phyloP scores from a whole-genome alignment of 2,888 invertebrate species.

The Lasioglossum villosulum region DNA sequence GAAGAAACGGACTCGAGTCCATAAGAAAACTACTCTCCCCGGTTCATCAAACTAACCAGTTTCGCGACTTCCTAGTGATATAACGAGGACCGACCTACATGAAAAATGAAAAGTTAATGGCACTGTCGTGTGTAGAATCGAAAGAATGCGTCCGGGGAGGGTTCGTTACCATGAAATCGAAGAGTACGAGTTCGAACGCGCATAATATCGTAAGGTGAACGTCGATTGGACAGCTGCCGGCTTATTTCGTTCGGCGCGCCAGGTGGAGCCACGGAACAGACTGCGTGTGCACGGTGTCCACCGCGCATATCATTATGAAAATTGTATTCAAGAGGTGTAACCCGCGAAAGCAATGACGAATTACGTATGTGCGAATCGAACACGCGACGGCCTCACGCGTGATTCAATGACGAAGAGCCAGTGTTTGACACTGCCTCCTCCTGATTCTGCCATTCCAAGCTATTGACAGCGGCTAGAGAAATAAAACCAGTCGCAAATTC shows the following conservation, averaged over 20 bases:
- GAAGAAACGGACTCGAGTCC: conserved; percentile 8
- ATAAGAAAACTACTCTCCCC: background rate
- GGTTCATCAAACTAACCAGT: background rate
- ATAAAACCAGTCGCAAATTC: background rate
- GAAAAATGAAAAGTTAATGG: conserved; percentile 25
- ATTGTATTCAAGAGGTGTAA: conserved; percentile 75
- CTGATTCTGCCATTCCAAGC: background rate
- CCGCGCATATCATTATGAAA: conserved; percentile 78
- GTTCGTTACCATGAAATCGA: conserved; percentile 36
- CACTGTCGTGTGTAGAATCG: conserved; percentile 39
- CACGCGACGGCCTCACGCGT: conserved; percentile 32
- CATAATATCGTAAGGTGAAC: conserved; percentile 53
- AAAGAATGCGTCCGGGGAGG: conserved; percentile 30
- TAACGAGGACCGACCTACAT: conserved; percentile 19
- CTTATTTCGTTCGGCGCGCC: conserved; percentile 67
- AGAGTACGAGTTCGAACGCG: conserved; percentile 41
- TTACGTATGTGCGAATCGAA: conserved; percentile 30
- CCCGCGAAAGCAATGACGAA: conserved; percentile 53
- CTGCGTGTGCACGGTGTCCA: conserved; percentile 48
- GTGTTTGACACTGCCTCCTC: conserved; percentile 28
- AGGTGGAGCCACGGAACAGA: conserved; percentile 76
- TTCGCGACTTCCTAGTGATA: background rate
- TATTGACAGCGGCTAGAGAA: background rate
- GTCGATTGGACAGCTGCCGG: conserved; percentile 68
- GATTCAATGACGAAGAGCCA: conserved; percentile 49